Evolutionary conservation across 2,797 vertebrate species (phyloP).

Genomic region (Semaprochilodus insignis): DNA sequence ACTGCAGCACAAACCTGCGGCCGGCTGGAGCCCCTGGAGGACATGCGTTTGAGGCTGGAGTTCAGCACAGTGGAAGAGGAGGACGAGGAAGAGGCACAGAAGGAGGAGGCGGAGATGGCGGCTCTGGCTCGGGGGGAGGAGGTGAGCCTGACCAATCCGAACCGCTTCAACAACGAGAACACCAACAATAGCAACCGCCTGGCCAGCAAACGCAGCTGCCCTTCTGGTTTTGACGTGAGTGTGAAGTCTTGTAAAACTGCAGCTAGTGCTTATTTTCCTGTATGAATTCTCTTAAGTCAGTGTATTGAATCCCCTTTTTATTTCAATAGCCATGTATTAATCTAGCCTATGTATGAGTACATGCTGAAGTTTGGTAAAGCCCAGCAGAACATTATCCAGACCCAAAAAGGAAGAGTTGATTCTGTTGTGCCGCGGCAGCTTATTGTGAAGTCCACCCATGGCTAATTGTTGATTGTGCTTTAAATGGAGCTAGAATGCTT

Average conservation of each 20-base stretch:
- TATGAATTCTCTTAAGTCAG: neutral
- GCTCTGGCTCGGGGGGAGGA: constrained; percentile 73
- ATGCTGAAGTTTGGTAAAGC: neutral
- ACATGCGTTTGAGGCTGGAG: constrained; percentile 82
- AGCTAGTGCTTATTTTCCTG: constrained; percentile 19
- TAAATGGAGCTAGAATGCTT: neutral
- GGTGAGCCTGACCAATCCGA: constrained; percentile 76
- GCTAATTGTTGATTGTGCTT: neutral
- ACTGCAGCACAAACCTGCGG: constrained; percentile 77
- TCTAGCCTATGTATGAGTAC: neutral
- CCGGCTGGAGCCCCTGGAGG: constrained; percentile 79
- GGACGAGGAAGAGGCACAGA: constrained; percentile 77
- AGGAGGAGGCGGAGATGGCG: constrained; percentile 77
- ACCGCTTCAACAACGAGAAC: constrained; percentile 84
- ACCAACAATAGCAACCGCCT: constrained; percentile 93
- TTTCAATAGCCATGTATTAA: neutral
- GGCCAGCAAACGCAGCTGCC: constrained; percentile 66
- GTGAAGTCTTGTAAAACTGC: constrained; percentile 38
- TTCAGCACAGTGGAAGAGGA: constrained; percentile 82
- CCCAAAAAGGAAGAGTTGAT: neutral
- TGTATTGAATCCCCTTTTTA: neutral
- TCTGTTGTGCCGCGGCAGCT: neutral
- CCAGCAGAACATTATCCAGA: neutral
- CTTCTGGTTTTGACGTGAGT: constrained; percentile 90
- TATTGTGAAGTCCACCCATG: neutral